Conservation (phyloP, 2,113 vertebrate species). For the Mastomys coucha region DNA sequence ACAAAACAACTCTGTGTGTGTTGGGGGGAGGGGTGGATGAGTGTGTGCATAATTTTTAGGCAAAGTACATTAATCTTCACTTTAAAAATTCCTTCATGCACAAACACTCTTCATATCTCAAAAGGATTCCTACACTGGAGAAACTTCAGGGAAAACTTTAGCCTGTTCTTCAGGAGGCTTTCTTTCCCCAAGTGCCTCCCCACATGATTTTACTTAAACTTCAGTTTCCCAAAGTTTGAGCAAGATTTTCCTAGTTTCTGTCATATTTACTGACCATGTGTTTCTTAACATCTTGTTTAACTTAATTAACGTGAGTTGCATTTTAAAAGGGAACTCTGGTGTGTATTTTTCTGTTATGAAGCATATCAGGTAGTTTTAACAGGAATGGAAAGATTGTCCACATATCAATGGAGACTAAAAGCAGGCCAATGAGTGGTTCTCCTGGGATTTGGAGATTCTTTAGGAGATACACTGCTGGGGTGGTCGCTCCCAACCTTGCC, state of each 20-base stretch:
- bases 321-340: constrained; percentile 27
- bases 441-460: neutral
- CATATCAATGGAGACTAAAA: neutral
- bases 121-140: neutral
- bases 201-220: neutral
- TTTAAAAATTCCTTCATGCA: constrained; percentile 44
- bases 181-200: neutral
- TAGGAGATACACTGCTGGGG: neutral
- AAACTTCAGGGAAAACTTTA: neutral
- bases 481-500: neutral
- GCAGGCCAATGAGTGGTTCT: neutral
- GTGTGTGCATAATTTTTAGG: neutral
- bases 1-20: neutral
- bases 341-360: neutral
- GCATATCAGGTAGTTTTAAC: neutral
- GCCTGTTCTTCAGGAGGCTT: neutral
- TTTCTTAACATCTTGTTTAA: constrained; percentile 31
- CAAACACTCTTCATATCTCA: constrained; percentile 12
- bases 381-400: constrained; percentile 42
- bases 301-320: neutral
- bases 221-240: neutral
- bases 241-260: neutral
- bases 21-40: neutral
- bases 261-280: neutral
- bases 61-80: neutral